phyloP scores from a whole-genome alignment of 2,888 invertebrate species.

The Hyposoter dolosus region DNA sequence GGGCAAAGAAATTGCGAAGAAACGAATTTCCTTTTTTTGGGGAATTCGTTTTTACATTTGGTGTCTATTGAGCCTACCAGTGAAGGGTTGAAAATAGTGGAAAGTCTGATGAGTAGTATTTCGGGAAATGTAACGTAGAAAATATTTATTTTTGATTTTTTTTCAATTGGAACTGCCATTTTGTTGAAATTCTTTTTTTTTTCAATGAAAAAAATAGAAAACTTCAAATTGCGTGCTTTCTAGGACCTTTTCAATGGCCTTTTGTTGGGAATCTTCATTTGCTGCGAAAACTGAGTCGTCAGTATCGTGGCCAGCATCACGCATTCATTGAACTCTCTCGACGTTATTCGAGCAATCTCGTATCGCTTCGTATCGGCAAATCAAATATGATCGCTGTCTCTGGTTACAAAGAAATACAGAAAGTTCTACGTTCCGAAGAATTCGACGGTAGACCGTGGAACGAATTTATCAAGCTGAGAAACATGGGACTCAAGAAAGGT shows the following conservation, averaged over 20 bases:
- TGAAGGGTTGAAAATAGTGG: not conserved
- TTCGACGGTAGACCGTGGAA: constrained; percentile 89
- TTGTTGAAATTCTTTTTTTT: no score
- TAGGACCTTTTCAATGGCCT: constrained; percentile 82
- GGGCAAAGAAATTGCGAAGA: no score
- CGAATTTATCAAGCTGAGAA: constrained; percentile 88
- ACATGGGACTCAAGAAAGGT: constrained; percentile 88
- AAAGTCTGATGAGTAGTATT: not conserved
- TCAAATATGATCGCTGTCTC: constrained; percentile 84
- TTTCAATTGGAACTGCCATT: not conserved
- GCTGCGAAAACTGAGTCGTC: constrained; percentile 71
- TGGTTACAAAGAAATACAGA: constrained; percentile 85
- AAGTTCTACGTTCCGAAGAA: constrained; percentile 87
- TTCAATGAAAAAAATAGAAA: no score
- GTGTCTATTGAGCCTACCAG: no score
- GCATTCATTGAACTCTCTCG: constrained; percentile 77
- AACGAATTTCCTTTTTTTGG: no score
- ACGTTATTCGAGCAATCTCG: constrained; percentile 76
- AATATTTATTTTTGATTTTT: not conserved
- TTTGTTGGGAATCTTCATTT: constrained; percentile 76
- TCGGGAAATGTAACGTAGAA: no score
- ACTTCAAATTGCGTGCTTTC: not conserved
- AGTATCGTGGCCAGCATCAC: constrained; percentile 77
- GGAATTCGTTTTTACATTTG: no score
- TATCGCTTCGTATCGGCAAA: constrained; percentile 75